Evolutionary conservation across 2,888 invertebrate species (phyloP), one percentile per base, ranked within the genome.

Genomic region (Cryptocephalus primarius): DNA sequence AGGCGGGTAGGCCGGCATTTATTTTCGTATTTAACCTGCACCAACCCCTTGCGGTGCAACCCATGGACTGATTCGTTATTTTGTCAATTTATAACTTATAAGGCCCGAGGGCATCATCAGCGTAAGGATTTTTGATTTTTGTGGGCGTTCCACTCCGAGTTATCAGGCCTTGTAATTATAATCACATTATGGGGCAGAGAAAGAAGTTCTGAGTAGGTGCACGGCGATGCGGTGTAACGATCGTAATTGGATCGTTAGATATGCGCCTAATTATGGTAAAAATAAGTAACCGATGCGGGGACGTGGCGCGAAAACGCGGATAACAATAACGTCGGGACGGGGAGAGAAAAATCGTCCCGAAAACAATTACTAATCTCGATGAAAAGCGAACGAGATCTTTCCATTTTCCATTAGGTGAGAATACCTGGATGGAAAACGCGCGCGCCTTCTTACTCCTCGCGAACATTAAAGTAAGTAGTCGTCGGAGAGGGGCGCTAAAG

Each of bases 151-250:
- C 62, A 64, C 63, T 64, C 61, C 51, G 61, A 62, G 62, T 63
- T 64, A 65, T 64, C 66, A 63, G 62, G 57, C 65, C 60, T 64
- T 65, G 66, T 65, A 67, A 67, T 67, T 67, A 67, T 67, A 66
- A 66, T 66, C 66, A 63, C 67, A 67, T 67, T 67, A 67, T 57
- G 55, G n/a, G 55, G 39, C 39, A 33, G 22, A 50, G 60, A 57
- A 60, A 50, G 48, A 47, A 60, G 55, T 60, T 49, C 53, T 40
- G 50, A 22, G 22, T 22, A 22, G 22, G 22, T 22, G 22, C 22
- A 22, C 22, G 22, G 6, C 22, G 22, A 22, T 22, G 22, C 22
- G 22, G 22, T 22, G 22, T 22, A 22, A 22, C 22, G 22, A 22
- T 22, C 22, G 22, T 22, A 22, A 22, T 22, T 22, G 22, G 22